phyloP scores from a whole-genome alignment of 2,113 vertebrate genomes.

The Petromus typicus region DNA sequence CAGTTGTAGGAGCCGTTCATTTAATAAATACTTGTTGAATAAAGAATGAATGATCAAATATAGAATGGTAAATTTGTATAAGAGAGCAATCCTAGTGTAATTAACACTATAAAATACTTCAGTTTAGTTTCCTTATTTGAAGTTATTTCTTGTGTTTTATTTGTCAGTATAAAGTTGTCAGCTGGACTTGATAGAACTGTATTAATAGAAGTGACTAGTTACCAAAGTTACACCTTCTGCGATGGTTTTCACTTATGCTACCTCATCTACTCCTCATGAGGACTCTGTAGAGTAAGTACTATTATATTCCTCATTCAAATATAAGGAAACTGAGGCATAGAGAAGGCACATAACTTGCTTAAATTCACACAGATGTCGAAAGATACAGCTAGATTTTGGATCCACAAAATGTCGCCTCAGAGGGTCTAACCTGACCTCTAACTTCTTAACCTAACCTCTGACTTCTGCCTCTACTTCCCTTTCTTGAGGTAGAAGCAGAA shows the following conservation, averaged over 20 bases:
- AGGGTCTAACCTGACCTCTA: neutral
- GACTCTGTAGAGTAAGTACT: neutral
- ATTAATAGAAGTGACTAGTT: neutral
- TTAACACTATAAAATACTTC: neutral
- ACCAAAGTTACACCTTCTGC: neutral
- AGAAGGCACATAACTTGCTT: neutral
- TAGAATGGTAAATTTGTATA: slow-evolving; percentile 1
- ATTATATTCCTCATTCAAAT: neutral
- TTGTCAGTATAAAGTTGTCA: neutral
- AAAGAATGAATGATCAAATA: slow-evolving; percentile 11
- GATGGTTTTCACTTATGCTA: neutral
- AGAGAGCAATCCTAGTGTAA: neutral
- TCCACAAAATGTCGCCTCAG: neutral
- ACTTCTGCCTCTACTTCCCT: neutral
- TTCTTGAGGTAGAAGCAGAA: neutral
- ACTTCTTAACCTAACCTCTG: neutral
- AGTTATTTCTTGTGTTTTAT: neutral
- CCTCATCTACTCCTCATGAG: neutral
- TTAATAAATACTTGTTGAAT: neutral
- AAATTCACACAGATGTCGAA: neutral
- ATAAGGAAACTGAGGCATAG: neutral
- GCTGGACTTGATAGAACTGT: neutral
- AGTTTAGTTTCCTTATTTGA: slow-evolving; percentile 10
- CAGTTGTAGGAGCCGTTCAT: neutral
- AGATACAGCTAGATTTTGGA: neutral